These are phyloP conservation scores for Caenorhabditis remanei DNA, from an alignment of 1,140 invertebrate genomes.

Conservation along the genomic window DNA sequence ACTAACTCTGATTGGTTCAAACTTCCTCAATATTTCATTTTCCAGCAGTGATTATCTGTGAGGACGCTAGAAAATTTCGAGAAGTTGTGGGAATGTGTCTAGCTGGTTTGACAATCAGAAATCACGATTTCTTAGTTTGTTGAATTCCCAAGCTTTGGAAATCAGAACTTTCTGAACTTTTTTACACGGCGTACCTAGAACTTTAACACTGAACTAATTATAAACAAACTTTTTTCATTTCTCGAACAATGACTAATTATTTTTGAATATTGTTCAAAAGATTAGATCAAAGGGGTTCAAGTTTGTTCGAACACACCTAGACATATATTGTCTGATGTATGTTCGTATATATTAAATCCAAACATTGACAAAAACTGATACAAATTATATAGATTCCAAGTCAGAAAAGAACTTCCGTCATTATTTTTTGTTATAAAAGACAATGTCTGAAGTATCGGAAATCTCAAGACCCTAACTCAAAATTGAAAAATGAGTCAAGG, in stretches of 20 bases:
- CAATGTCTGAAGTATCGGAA: background rate
- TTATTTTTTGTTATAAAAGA: background rate
- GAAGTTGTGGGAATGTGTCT: no score
- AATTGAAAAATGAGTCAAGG: background rate
- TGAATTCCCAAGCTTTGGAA: no score
- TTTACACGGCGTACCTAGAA: no score
- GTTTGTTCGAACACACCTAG: background rate
- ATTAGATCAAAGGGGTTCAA: background rate
- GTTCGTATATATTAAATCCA: background rate
- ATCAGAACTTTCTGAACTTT: no score
- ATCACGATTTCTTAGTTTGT: no score
- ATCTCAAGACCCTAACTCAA: background rate
- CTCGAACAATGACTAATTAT: background rate
- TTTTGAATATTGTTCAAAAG: background rate
- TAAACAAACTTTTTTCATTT: background rate
- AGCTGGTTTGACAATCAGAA: no score
- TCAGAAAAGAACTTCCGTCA: constrained; percentile 15
- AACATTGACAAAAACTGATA: constrained; percentile 22
- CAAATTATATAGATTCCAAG: background rate
- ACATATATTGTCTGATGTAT: background rate
- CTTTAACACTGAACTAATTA: no score
- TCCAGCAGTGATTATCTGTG: no score
- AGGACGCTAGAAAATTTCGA: no score
- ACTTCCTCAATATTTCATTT: no score
- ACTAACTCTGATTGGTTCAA: no score